phyloP scores from a whole-genome alignment of 2,888 invertebrate species.

The Drosophila diplacantha region DNA sequence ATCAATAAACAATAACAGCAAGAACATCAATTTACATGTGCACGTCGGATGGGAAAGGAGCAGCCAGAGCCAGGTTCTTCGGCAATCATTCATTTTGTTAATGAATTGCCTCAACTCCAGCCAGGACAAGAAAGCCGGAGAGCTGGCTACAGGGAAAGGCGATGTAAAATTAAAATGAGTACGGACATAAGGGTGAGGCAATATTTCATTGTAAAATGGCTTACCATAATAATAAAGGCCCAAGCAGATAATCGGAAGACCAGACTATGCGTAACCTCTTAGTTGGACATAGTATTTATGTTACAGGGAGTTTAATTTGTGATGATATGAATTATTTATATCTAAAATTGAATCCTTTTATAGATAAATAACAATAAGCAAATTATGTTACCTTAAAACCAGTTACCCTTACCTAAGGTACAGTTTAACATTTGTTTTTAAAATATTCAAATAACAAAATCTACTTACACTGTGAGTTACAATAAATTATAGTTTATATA shows the following conservation, averaged over 20 bases:
- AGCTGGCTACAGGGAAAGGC: constrained; percentile 8
- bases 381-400: not conserved
- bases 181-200: constrained; percentile 7
- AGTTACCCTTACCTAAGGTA: not conserved
- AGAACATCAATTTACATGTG: constrained; percentile 50
- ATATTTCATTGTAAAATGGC: constrained; percentile 35
- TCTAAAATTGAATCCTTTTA: not conserved
- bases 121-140: constrained; percentile 7
- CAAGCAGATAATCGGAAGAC: not conserved
- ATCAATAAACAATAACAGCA: constrained; percentile 51
- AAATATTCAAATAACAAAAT: not conserved
- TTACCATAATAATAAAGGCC: constrained; percentile 22
- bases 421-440: not conserved
- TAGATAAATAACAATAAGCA: not conserved
- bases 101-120: constrained; percentile 56
- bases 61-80: constrained; percentile 50
- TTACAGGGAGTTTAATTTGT: not conserved
- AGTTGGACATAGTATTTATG: not conserved
- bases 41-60: constrained; percentile 28
- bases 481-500: not conserved
- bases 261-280: not conserved
- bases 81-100: constrained; percentile 64
- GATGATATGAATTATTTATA: no score
- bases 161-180: constrained; percentile 23
- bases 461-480: not conserved